Base-by-base conservation (phyloP, 1,140 invertebrate species). In the Hesperophylax magnus region DNA sequence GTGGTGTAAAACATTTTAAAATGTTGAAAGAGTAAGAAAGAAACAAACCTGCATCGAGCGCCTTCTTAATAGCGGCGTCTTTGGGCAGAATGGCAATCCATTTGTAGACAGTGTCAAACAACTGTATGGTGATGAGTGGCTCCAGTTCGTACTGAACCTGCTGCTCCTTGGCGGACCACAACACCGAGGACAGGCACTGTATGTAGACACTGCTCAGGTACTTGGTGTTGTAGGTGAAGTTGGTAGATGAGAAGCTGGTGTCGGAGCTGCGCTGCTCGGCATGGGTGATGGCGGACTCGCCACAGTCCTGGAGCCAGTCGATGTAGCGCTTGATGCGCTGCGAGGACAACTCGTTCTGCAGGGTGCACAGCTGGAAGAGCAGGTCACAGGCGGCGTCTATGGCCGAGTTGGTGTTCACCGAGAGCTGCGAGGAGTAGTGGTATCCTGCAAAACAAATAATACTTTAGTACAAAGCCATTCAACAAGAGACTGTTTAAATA, bases 311-410 rank as follows among this genome's bases (percentile, higher is more conserved):
- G 84, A 79, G 82, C 84, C 84, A 88, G 81, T 88, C 88, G 86
- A 80, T 82, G 85, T 85, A 89, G 78, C 86, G 86, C 87, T 27
- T 86, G 84, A 82, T 84, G 78, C 81, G 84, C 81, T 79, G 86
- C 80, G 81, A 85, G 85, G 88, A 89, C 81, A 87, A 90, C 15
- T 86, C 87, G 85, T 92, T 90, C 82, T 90, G 88, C 3, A 89
- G 87, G 3, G 92, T 93, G 82, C 96, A 96, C 22, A 97, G 88
- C 85, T 95, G 93, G 84, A 94, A 94, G 20, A 97, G 88, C 60
- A 97, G 89, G 88, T 96, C 95, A 82, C 96, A 95, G 18, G 96
- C 94, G 34, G 95, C 93, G 85, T 96, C 94, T 75, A 92, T 87
- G 22, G 90, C 90, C 84, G 85, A 84, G 82, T 82, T 83, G 27